A percentile compares a stretch with the other conserved stretches of the same genome.
phyloP scores from a whole-genome alignment of 2,113 vertebrate species.

The Mobula hypostoma region DNA sequence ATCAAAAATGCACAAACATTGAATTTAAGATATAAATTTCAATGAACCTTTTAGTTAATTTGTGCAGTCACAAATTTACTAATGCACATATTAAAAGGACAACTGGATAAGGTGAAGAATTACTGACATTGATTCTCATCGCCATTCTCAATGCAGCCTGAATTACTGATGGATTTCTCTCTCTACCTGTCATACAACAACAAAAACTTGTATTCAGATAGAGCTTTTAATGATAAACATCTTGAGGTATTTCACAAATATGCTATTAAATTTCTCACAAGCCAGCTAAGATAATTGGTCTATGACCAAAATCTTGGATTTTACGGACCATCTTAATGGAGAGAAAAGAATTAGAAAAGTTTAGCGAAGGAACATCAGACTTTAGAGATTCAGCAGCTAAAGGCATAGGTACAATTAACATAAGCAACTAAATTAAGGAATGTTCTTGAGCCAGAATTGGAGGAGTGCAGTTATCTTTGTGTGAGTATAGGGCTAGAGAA shows the following conservation, averaged over 20 bases:
- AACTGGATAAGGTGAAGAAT: background rate
- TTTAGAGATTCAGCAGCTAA: background rate
- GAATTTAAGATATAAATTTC: background rate
- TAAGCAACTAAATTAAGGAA: background rate
- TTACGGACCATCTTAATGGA: background rate
- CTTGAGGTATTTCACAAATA: background rate
- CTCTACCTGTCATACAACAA: background rate
- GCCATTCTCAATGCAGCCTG: background rate
- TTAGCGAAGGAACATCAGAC: background rate
- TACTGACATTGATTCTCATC: background rate
- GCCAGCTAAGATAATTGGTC: background rate
- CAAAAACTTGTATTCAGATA: background rate
- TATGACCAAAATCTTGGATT: background rate
- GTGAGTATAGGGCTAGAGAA: background rate
- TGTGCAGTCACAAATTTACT: background rate
- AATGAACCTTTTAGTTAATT: background rate
- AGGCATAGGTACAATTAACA: no score
- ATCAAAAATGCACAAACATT: background rate
- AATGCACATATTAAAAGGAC: no score
- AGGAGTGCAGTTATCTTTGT: background rate
- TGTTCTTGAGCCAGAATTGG: background rate
- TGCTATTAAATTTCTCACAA: background rate
- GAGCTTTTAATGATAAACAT: background rate
- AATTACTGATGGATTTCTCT: background rate
- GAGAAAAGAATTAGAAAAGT: background rate